These are phyloP conservation scores for Ditylenchus dipsaci DNA, from an alignment of 1,140 invertebrate species.

Conservation along the genomic window DNA sequence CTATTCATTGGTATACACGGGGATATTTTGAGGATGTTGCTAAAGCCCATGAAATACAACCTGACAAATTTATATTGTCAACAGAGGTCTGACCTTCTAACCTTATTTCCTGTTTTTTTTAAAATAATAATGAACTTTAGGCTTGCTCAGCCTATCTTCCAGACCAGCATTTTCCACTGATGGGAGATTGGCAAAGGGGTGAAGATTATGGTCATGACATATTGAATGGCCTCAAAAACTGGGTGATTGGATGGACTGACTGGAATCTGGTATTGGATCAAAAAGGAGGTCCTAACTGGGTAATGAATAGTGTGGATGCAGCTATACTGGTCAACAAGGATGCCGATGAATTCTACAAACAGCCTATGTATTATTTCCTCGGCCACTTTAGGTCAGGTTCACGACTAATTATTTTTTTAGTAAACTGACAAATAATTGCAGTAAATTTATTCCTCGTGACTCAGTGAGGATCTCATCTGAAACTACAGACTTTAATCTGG, in stretches of 20 bases:
- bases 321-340: constrained; percentile 71
- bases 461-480: constrained; percentile 10
- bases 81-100: constrained; percentile 69
- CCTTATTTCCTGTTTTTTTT: background rate
- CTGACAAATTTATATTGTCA: constrained; percentile 71
- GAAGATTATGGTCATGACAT: constrained; percentile 62
- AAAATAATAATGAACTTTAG: constrained; percentile 2
- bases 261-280: constrained; percentile 66
- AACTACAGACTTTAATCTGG: background rate
- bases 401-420: background rate
- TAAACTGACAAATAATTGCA: constrained; percentile 1
- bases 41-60: constrained; percentile 64
- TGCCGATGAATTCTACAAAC: constrained; percentile 73
- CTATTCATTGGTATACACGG: constrained; percentile 71
- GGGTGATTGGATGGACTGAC: constrained; percentile 63
- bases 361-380: constrained; percentile 70
- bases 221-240: constrained; percentile 58
- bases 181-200: constrained; percentile 30
- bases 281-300: constrained; percentile 68
- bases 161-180: constrained; percentile 19
- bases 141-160: constrained; percentile 25
- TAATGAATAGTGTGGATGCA: constrained; percentile 71
- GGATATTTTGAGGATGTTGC: constrained; percentile 59
- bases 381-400: constrained; percentile 6
- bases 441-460: constrained; percentile 12